Conservation (phyloP, 2,113 vertebrate genomes). For the Vireo altiloquus region DNA sequence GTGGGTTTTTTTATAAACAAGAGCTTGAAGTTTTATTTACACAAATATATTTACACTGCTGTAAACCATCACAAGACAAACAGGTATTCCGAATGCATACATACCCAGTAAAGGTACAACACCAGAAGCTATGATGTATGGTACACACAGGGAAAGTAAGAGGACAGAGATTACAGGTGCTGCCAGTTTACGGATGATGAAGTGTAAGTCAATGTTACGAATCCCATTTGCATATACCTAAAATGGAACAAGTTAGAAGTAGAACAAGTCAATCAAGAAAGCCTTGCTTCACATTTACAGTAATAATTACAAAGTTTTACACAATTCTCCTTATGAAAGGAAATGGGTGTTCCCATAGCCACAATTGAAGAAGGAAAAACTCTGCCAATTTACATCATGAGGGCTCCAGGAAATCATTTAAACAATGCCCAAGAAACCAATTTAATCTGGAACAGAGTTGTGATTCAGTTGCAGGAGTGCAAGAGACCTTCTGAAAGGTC, state of each 20-base stretch:
- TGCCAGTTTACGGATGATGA: conserved; percentile 93
- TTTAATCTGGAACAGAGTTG: not conserved
- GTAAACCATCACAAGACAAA: not conserved
- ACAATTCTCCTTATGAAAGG: not conserved
- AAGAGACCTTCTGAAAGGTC: not conserved
- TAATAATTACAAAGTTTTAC: not conserved
- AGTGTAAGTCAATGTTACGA: conserved; percentile 97
- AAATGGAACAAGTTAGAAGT: not conserved
- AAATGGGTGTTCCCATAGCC: not conserved
- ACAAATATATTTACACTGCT: not conserved
- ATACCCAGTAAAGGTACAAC: conserved; percentile 89
- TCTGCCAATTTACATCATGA: not conserved
- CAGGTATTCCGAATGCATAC: conserved; percentile 22
- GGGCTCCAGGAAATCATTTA: not conserved
- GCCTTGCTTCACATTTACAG: not conserved
- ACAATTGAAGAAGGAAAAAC: not conserved
- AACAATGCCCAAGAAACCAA: not conserved
- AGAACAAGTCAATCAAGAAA: not conserved
- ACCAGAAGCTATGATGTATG: conserved; percentile 91
- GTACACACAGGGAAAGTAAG: conserved; percentile 90
- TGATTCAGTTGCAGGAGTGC: not conserved
- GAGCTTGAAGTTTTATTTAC: not conserved
- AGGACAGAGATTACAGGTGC: conserved; percentile 94
- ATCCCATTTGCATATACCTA: conserved; percentile 98
- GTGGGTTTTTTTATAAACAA: not conserved